Evolutionary conservation across 2,113 vertebrate genomes (phyloP).

Genomic region (Gambusia affinis): DNA sequence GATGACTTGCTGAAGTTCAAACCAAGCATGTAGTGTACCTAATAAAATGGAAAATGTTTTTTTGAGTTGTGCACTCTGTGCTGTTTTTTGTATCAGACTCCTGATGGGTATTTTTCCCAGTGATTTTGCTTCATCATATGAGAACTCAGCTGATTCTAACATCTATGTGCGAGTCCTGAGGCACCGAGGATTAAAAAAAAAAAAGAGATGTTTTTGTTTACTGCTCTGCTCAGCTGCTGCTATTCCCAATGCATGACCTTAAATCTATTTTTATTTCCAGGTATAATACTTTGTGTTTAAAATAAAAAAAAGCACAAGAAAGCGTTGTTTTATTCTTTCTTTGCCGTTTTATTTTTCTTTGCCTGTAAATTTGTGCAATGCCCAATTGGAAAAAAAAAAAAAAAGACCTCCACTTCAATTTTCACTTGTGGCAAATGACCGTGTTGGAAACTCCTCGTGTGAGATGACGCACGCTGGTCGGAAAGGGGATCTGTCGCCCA

Average conservation of each 20-base stretch:
- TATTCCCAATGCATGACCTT: slow-evolving; percentile 52
- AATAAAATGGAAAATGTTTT: background rate
- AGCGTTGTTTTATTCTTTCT: slow-evolving; percentile 12
- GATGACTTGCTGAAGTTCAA: background rate
- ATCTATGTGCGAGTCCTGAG: slow-evolving; percentile 35
- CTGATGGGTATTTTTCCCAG: background rate
- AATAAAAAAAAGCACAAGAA: slow-evolving; percentile 50
- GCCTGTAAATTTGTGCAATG: slow-evolving; percentile 59
- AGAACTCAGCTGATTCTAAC: slow-evolving; percentile 66
- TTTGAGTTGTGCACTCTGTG: background rate
- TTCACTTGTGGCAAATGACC: slow-evolving; percentile 24
- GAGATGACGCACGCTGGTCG: slow-evolving; percentile 38
- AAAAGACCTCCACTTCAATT: slow-evolving; percentile 58
- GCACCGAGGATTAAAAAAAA: slow-evolving; percentile 31
- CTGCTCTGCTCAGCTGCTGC: slow-evolving; percentile 26
- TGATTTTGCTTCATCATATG: slow-evolving; percentile 52
- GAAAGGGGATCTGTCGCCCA: slow-evolving; percentile 29
- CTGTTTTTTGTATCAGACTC: slow-evolving; percentile 15
- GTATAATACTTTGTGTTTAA: slow-evolving; percentile 27
- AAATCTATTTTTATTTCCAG: slow-evolving; percentile 56
- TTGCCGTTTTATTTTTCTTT: slow-evolving; percentile 42
- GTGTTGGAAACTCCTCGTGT: slow-evolving; percentile 38
- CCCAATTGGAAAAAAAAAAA: slow-evolving; percentile 16
- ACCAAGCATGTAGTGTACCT: background rate
- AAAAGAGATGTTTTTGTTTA: slow-evolving; percentile 36